These are phyloP conservation scores for Eupsilia transversa DNA, from an alignment of 2,888 invertebrate species.

Conservation along the genomic window DNA sequence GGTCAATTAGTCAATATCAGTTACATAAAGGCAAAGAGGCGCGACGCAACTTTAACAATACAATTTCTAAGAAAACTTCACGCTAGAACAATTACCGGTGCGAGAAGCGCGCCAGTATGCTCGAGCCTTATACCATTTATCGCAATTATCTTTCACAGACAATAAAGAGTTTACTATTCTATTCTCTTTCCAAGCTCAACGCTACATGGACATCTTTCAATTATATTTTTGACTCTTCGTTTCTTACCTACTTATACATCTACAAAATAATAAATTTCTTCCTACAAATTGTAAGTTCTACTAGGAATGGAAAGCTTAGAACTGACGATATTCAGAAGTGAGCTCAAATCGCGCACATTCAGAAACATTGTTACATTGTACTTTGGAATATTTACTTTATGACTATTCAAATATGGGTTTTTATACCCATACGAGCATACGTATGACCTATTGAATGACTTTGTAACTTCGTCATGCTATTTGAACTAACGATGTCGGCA, in stretches of 20 bases:
- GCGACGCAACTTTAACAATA: too few species aligned
- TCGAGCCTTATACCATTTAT: too few species aligned
- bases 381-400: constrained; percentile 59
- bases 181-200: not conserved
- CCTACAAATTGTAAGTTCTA: constrained; percentile 44
- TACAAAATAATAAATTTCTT: constrained; percentile 30
- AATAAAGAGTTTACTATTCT: not conserved
- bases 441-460: constrained; percentile 46
- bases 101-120: too few species aligned
- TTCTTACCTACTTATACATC: constrained; percentile 51
- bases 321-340: constrained; percentile 60
- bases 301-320: constrained; percentile 59
- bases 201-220: not conserved
- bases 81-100: too few species aligned
- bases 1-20: not conserved
- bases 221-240: not conserved
- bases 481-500: not conserved
- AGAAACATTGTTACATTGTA: constrained; percentile 61
- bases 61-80: too few species aligned
- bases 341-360: constrained; percentile 54
- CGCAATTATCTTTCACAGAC: not conserved
- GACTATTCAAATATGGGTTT: constrained; percentile 72
- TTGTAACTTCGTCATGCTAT: constrained; percentile 48
- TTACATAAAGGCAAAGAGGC: too few species aligned
- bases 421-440: constrained; percentile 49